phyloP scores from a whole-genome alignment of 2,888 invertebrate genomes.

The Lasioglossum morio region DNA sequence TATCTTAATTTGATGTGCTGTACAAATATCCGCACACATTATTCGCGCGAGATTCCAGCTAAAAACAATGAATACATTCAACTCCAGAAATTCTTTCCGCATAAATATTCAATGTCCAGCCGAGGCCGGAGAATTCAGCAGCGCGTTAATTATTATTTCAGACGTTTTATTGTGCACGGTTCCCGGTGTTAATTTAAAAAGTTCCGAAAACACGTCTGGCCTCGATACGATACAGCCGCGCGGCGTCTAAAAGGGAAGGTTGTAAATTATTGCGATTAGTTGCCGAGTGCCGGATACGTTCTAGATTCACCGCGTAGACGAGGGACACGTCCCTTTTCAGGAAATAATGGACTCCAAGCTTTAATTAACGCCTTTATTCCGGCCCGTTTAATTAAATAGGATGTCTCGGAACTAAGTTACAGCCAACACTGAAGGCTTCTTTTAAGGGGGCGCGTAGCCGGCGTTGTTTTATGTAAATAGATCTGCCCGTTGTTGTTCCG shows the following conservation, averaged over 20 bases:
- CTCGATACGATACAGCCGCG: background rate
- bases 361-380: conserved; percentile 60
- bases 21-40: background rate
- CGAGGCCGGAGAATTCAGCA: background rate
- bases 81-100: background rate
- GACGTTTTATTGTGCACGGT: background rate
- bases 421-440: conserved; percentile 21
- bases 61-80: background rate
- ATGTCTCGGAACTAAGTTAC: conserved; percentile 40
- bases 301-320: conserved; percentile 25
- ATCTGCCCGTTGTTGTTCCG: background rate
- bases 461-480: conserved; percentile 48
- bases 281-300: conserved; percentile 14
- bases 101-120: conserved; percentile 4
- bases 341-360: conserved; percentile 33
- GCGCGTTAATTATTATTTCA: conserved; percentile 9
- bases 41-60: background rate
- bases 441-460: conserved; percentile 6
- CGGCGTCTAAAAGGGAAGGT: background rate
- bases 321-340: conserved; percentile 19
- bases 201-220: background rate
- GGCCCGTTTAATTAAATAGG: conserved; percentile 56
- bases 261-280: conserved; percentile 27
- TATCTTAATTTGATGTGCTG: background rate
- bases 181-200: conserved; percentile 6